phyloP scores from a whole-genome alignment of 2,888 invertebrate genomes.

The Agriopis leucophaearia region DNA sequence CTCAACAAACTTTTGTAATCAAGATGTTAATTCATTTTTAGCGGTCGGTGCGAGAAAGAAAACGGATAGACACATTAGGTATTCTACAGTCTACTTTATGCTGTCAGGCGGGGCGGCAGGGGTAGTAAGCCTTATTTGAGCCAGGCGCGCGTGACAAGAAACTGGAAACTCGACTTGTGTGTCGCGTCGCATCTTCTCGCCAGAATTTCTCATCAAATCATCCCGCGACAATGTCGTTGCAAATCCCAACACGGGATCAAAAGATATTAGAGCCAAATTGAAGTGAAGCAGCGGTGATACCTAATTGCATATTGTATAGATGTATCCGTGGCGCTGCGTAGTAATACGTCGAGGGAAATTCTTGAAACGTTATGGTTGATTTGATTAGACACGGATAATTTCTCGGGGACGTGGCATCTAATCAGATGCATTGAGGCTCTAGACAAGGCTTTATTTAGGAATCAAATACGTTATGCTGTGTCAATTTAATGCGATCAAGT shows the following conservation, averaged over 20 bases:
- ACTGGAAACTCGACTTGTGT: constrained; percentile 79
- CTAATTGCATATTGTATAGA: constrained; percentile 61
- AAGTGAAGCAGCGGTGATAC: constrained; percentile 67
- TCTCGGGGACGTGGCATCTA: constrained; percentile 21
- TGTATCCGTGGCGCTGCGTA: constrained; percentile 40
- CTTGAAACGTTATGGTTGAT: constrained; percentile 33
- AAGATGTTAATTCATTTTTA: constrained; percentile 49
- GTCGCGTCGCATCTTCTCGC: constrained; percentile 74
- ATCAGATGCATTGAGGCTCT: constrained; percentile 24
- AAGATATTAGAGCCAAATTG: constrained; percentile 82
- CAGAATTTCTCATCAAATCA: constrained; percentile 84
- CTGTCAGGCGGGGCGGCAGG: constrained; percentile 70
- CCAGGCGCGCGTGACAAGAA: constrained; percentile 83
- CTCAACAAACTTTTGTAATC: constrained; percentile 46
- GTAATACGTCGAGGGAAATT: constrained; percentile 43
- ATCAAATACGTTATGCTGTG: not conserved
- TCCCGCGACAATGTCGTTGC: constrained; percentile 80
- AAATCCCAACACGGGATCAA: constrained; percentile 83
- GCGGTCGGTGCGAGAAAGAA: constrained; percentile 40
- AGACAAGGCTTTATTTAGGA: not conserved
- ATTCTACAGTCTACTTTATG: constrained; percentile 78
- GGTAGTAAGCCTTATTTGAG: constrained; percentile 84
- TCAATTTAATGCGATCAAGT: not conserved
- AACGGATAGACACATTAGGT: constrained; percentile 71
- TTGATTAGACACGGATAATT: constrained; percentile 39